Conservation (phyloP, 2,888 invertebrate genomes). For the Rosalia funebris region DNA sequence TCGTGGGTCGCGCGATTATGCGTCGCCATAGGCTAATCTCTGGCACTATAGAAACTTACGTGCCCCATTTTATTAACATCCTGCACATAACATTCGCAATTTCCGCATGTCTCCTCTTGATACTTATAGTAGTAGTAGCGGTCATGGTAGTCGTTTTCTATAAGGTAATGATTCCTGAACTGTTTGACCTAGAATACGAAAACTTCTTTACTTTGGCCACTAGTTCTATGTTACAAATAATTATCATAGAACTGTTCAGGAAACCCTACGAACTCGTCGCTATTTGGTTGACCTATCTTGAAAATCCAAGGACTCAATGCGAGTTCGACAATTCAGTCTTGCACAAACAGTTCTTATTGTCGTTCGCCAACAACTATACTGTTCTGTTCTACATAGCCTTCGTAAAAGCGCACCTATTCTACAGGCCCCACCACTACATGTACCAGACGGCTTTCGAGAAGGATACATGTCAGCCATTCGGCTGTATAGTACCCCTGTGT, state of each 20-base stretch:
- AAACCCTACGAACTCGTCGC: constrained; percentile 29
- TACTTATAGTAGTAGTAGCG: constrained; percentile 30
- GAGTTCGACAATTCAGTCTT: constrained; percentile 1
- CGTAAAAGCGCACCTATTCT: neutral
- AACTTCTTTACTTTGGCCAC: constrained; percentile 32
- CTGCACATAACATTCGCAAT: constrained; percentile 28
- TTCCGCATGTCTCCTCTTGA: constrained; percentile 33
- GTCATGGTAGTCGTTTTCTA: constrained; percentile 35
- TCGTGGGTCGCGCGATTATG: neutral
- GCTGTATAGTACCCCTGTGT: neutral
- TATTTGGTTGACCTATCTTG: constrained; percentile 52
- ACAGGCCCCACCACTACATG: neutral
- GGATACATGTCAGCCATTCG: constrained; percentile 3
- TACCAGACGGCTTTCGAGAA: neutral
- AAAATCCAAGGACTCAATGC: constrained; percentile 52
- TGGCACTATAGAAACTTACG: neutral
- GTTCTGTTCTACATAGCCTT: neutral
- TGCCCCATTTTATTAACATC: neutral
- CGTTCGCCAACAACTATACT: neutral
- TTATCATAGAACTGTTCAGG: constrained; percentile 44
- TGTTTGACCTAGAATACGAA: constrained; percentile 14
- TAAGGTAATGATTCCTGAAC: constrained; percentile 33
- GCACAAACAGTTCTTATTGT: neutral
- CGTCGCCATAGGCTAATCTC: neutral
- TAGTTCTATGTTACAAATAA: constrained; percentile 40